These are phyloP conservation scores for Frieseomelitta varia DNA, from an alignment of 1,140 invertebrate genomes.

Conservation along the genomic window DNA sequence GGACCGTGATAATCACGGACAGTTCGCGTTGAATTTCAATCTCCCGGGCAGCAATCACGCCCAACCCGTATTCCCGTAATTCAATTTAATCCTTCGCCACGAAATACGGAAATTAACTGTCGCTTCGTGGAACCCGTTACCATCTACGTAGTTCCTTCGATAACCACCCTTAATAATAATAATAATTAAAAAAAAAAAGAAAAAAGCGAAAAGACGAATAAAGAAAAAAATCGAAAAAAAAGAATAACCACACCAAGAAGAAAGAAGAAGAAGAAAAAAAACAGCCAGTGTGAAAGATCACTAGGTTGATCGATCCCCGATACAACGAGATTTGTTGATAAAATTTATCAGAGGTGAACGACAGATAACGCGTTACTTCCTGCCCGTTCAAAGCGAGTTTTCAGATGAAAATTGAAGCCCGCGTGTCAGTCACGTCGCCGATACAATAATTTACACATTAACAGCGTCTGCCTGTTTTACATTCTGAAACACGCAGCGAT, in stretches of 20 bases:
- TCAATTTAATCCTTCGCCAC: slow-evolving; percentile 35
- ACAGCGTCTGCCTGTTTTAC: slow-evolving; percentile 33
- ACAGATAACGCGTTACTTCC: slow-evolving; percentile 17
- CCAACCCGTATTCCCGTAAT: neutral
- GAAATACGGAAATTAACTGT: slow-evolving; percentile 38
- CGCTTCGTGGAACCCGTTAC: neutral
- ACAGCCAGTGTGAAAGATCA: neutral
- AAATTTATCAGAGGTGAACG: slow-evolving; percentile 36
- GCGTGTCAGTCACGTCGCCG: slow-evolving; percentile 41
- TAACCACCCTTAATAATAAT: neutral
- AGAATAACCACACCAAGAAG: neutral
- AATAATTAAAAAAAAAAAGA: neutral
- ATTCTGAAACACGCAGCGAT: slow-evolving; percentile 38
- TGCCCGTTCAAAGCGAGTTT: neutral
- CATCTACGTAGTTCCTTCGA: neutral
- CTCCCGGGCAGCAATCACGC: neutral
- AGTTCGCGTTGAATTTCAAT: neutral
- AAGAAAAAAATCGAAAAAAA: too few relatives aligned
- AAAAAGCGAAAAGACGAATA: neutral
- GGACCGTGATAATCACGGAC: neutral
- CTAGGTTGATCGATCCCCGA: slow-evolving; percentile 21
- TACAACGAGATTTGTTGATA: slow-evolving; percentile 19
- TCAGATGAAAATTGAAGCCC: slow-evolving; percentile 53
- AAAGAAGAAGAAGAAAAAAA: too few relatives aligned
- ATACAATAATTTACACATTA: slow-evolving; percentile 57